Evolutionary conservation across 1,140 invertebrate genomes (phyloP), one percentile per base, ranked within the genome.

Genomic region (Vollenhovia emeryi): DNA sequence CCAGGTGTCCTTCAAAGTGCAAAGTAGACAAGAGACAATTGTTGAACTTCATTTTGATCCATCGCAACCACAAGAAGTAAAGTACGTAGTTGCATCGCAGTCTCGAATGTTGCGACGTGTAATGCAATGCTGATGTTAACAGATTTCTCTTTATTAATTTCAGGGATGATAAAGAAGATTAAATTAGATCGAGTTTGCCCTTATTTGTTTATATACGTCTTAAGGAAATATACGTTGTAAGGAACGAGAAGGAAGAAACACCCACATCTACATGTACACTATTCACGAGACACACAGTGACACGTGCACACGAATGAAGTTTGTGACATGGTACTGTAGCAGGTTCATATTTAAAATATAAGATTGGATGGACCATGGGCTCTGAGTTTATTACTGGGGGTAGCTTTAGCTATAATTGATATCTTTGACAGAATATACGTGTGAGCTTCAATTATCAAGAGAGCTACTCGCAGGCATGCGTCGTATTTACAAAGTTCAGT

Each of bases 21-120:
- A 95, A 93, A 95, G 93, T 89, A 94, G 94, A 90, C 94, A 93
- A 90, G 95, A 96, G 91, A 95, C 94, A 40, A 94, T 96, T 88
- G 95, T 95, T 71, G 95, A 96, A 91, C 95, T 95, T 80, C 94
- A 94, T 74, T 94, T 94, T 84, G 92, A 95, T 87, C 91, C 91
- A 36, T 90, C 92, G 69, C 88, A 93, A 57, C 86, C 92, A 90
- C 86, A 92, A 90, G 91, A 91, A 87, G 90, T 92, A 86, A 94
- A 94, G 94, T 95, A 89, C 85, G 92, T 76, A 27, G n/a, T 45
- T 76, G 18, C 48, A 33, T 71, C 15, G 30, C 13, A 9, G 3
- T 43, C 6, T 50, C 21, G 15, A 27, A 73, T 79, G 21, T 30
- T 71, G 30, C 36, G 57, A 6, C 74, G 30, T 3, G 6, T 3